These are phyloP conservation scores for Microcebus tavaratra DNA, from an alignment of 2,113 vertebrate genomes.

Conservation along the genomic window DNA sequence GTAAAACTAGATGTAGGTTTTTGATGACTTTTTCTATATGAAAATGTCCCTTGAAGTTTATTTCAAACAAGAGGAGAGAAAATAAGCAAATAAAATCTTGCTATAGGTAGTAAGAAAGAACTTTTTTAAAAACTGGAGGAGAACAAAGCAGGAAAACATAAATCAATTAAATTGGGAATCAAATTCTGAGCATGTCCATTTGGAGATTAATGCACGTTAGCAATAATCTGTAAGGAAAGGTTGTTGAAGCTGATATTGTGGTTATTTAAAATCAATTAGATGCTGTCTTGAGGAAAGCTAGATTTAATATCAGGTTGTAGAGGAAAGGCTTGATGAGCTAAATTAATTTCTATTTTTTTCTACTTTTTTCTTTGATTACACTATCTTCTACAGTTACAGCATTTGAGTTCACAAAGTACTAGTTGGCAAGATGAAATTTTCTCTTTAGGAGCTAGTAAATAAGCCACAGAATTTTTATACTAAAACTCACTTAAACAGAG, in stretches of 20 bases:
- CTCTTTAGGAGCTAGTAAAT: not conserved
- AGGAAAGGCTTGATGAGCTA: not conserved
- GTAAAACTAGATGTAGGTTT: not conserved
- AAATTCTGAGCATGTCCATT: not conserved
- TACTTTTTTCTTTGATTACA: not conserved
- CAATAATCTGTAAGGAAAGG: not conserved
- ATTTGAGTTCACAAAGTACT: conserved; percentile 3
- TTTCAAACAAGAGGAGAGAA: not conserved
- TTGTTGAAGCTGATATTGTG: not conserved
- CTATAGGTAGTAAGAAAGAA: not conserved
- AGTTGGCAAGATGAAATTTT: conserved; percentile 33
- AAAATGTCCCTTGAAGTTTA: not conserved
- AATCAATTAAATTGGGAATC: not conserved
- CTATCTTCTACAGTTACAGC: not conserved
- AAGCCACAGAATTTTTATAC: not conserved
- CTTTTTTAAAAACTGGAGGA: not conserved
- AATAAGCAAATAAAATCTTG: not conserved
- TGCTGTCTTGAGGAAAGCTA: not conserved
- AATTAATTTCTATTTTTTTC: not conserved
- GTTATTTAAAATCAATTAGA: conserved; percentile 67
- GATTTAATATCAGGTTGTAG: not conserved
- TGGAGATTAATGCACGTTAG: not conserved
- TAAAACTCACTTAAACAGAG: not conserved
- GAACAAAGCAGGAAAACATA: not conserved
- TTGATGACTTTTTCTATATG: not conserved